phyloP scores from a whole-genome alignment of 2,797 vertebrate genomes.

The Labeo calbasu region DNA sequence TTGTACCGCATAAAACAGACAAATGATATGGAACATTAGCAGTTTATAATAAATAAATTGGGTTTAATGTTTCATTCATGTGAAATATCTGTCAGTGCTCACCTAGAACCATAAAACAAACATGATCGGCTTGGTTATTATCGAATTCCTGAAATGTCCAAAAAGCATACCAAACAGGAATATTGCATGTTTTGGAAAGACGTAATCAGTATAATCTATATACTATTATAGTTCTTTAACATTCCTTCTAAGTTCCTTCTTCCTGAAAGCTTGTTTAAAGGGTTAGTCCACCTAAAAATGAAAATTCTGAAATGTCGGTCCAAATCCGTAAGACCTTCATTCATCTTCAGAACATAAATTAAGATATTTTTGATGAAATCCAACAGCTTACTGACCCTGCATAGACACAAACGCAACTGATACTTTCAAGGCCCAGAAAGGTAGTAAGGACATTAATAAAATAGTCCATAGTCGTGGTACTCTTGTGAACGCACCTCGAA shows the following conservation, averaged over 20 bases:
- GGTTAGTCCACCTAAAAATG: too few species aligned
- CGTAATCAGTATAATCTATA: not conserved
- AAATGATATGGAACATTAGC: slow-evolving; percentile 26
- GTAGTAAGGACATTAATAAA: too few species aligned
- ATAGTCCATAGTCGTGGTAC: too few species aligned
- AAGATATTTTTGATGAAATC: too few species aligned
- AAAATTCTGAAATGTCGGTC: too few species aligned
- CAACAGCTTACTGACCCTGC: too few species aligned
- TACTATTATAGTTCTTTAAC: not conserved
- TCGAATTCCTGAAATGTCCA: not conserved
- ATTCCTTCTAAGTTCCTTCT: not conserved
- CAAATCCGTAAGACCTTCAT: too few species aligned
- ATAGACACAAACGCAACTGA: too few species aligned
- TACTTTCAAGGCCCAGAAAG: too few species aligned
- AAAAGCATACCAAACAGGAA: not conserved
- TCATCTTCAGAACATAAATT: too few species aligned
- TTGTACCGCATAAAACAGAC: slow-evolving; percentile 24
- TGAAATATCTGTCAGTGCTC: slow-evolving; percentile 20
- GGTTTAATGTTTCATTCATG: slow-evolving; percentile 29
- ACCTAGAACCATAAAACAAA: slow-evolving; percentile 19
- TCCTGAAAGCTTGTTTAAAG: not conserved
- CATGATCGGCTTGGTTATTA: not conserved
- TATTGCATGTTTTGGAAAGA: not conserved
- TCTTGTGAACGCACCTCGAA: too few species aligned
- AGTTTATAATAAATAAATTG: slow-evolving; percentile 30